Evolutionary conservation across 2,888 invertebrate genomes (phyloP).

Genomic region (Camptogramma bilineatum): DNA sequence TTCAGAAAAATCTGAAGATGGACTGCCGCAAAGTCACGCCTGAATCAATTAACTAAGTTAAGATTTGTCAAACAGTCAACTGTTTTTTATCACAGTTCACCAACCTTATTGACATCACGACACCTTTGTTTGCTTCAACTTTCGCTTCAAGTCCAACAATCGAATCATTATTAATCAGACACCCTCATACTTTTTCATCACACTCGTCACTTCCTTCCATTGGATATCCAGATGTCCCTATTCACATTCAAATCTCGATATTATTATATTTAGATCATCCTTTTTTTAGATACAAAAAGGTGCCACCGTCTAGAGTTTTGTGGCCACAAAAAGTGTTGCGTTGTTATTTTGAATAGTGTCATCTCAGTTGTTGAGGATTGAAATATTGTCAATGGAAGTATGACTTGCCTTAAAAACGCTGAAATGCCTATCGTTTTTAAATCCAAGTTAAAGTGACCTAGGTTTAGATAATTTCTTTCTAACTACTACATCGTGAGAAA

Average conservation of each 20-base stretch:
- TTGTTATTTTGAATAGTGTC: slow-evolving; percentile 25
- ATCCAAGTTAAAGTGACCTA: background rate
- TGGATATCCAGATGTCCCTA: slow-evolving; percentile 67
- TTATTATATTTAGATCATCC: slow-evolving; percentile 77
- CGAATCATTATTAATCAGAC: slow-evolving; percentile 54
- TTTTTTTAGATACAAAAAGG: slow-evolving; percentile 53
- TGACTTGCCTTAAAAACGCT: background rate
- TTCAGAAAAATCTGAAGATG: too few species aligned
- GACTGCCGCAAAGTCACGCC: too few species aligned
- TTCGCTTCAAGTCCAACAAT: slow-evolving; percentile 34
- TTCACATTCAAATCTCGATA: slow-evolving; percentile 72
- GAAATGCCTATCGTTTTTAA: background rate
- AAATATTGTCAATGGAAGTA: background rate
- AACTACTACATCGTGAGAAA: too few species aligned
- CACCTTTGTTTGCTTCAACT: slow-evolving; percentile 14
- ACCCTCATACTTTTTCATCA: slow-evolving; percentile 58
- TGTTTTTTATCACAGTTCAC: background rate
- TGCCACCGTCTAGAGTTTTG: slow-evolving; percentile 45
- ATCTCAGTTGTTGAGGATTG: slow-evolving; percentile 1
- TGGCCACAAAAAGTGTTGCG: slow-evolving; percentile 35
- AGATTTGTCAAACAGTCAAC: background rate
- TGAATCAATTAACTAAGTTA: too few species aligned
- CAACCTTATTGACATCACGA: background rate
- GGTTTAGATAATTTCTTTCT: background rate
- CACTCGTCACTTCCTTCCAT: slow-evolving; percentile 71